Percentiles rank a stretch among this genome's conserved stretches.
Evolutionary conservation across 1,140 invertebrate genomes (phyloP).

Genomic region (Linepithema humile): DNA sequence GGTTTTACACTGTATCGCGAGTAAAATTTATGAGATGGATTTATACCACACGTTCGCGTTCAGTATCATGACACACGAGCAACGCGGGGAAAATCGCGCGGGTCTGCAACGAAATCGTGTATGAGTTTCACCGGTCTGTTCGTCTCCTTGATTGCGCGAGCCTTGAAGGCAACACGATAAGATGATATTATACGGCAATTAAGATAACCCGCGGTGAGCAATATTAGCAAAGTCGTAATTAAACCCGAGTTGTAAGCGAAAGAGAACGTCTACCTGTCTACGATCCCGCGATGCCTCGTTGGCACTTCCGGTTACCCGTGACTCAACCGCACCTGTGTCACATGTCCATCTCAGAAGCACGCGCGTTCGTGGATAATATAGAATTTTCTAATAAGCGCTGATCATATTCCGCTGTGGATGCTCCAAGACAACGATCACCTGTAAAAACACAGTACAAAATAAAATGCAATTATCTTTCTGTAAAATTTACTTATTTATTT

Average conservation of each 20-base stretch:
- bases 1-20: neutral
- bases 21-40: conserved; percentile 1
- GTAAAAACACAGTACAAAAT: neutral
- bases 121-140: conserved; percentile 36
- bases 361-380: conserved; percentile 18
- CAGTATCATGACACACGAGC: conserved; percentile 7
- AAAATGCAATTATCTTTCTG: neutral
- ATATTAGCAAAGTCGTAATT: conserved; percentile 60
- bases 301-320: conserved; percentile 52
- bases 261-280: neutral
- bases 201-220: conserved; percentile 55
- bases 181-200: conserved; percentile 60
- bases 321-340: conserved; percentile 51
- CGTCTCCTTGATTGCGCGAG: conserved; percentile 55
- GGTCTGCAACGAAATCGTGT: neutral
- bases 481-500: neutral
- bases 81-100: neutral
- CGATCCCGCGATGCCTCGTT: conserved; percentile 17
- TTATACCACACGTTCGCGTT: neutral
- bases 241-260: conserved; percentile 10
- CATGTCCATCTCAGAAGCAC: conserved; percentile 19
- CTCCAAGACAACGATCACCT: neutral
- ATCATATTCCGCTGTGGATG: neutral
- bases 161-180: conserved; percentile 48
- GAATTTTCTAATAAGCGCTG: neutral